These are phyloP conservation scores for Pilophorus perplexus DNA, from an alignment of 2,888 invertebrate genomes.

Conservation along the genomic window DNA sequence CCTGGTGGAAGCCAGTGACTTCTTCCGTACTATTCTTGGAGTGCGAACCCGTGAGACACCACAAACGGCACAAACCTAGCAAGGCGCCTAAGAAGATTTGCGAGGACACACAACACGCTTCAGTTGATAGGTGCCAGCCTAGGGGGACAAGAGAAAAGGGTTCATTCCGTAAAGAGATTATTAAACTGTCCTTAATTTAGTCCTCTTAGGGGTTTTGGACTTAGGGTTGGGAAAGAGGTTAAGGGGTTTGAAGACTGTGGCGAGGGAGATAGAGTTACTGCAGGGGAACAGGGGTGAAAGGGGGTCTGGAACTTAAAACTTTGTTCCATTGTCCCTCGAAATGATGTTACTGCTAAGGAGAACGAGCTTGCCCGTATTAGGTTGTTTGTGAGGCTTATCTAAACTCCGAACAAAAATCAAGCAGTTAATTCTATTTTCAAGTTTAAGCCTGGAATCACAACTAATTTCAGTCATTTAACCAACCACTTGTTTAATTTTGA, in stretches of 20 bases:
- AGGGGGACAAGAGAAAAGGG: neutral
- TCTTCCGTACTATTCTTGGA: too few relatives aligned
- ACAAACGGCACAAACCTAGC: too few relatives aligned
- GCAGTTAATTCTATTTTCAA: conserved; percentile 10
- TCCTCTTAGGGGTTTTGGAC: conserved; percentile 33
- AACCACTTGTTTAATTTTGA: too few relatives aligned
- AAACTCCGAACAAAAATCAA: conserved; percentile 5
- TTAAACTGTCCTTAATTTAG: conserved; percentile 36
- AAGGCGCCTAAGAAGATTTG: conserved; percentile 5
- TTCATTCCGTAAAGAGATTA: conserved; percentile 19
- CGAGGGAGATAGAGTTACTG: neutral
- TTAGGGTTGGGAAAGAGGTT: conserved; percentile 13
- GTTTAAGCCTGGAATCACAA: too few relatives aligned
- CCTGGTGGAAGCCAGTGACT: too few relatives aligned
- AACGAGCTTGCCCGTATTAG: conserved; percentile 7
- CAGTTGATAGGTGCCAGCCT: conserved; percentile 9
- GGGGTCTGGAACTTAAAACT: conserved; percentile 33
- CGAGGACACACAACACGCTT: neutral
- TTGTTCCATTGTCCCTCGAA: conserved; percentile 29
- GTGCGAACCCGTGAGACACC: too few relatives aligned
- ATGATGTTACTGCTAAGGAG: conserved; percentile 17
- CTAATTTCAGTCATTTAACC: too few relatives aligned
- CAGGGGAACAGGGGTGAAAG: neutral
- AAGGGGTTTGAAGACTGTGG: neutral
- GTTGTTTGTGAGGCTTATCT: conserved; percentile 13